Percentiles rank a stretch among this genome's conserved stretches.
Conservation (phyloP, 2,797 vertebrate species). For the Lutjanus argentimaculatus region DNA sequence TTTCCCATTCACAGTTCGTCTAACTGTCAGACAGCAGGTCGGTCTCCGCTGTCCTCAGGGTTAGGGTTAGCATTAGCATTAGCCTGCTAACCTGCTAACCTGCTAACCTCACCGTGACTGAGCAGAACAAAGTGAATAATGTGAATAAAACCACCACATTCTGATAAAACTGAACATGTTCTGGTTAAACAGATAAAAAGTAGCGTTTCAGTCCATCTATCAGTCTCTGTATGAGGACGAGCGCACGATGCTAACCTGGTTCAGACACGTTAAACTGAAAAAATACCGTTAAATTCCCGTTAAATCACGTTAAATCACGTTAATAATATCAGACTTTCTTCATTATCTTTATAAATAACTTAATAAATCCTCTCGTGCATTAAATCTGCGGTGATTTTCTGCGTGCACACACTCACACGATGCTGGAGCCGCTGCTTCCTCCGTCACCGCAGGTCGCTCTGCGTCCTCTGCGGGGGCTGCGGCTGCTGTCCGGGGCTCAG, state of each 20-base stretch:
- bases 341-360: rapidly evolving
- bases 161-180: rapidly evolving
- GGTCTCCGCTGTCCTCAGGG: conserved; percentile 4
- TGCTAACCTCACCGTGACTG: conserved; percentile 30
- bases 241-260: conserved; percentile 21
- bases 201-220: rapidly evolving
- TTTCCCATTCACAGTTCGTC: background rate
- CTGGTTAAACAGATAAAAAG: rapidly evolving
- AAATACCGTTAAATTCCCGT: background rate
- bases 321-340: no score
- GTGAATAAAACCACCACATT: rapidly evolving
- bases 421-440: conserved; percentile 73
- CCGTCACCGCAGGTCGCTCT: conserved; percentile 68
- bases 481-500: conserved; percentile 68
- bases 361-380: rapidly evolving
- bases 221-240: rapidly evolving
- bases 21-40: background rate
- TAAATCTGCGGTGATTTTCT: rapidly evolving
- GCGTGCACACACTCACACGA: conserved; percentile 76
- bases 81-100: conserved; percentile 3
- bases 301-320: no score
- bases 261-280: background rate
- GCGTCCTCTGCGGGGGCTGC: conserved; percentile 72
- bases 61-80: conserved; percentile 39
- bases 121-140: rapidly evolving